Evolutionary conservation across 2,888 invertebrate genomes (phyloP).

Genomic region (Pteria penguin): DNA sequence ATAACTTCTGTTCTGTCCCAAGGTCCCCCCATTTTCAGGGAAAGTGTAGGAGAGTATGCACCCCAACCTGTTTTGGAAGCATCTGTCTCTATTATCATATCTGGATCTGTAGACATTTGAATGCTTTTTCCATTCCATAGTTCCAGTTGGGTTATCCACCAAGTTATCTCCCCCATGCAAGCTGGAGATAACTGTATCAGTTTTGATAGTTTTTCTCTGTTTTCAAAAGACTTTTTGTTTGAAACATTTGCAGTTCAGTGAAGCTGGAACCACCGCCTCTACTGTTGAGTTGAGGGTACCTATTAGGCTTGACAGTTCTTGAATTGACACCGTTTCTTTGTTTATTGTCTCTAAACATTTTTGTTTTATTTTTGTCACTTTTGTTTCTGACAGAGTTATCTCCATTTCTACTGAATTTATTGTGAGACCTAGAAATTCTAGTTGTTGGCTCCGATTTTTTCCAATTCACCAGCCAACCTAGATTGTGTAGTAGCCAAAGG

Average conservation of each 20-base stretch:
- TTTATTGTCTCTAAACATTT: not conserved
- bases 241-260: slow-evolving; percentile 7
- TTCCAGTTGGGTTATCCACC: slow-evolving; percentile 1
- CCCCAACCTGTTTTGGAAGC: not conserved
- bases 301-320: slow-evolving; percentile 11
- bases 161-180: slow-evolving; percentile 13
- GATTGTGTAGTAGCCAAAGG: slow-evolving; percentile 16
- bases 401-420: slow-evolving; percentile 19
- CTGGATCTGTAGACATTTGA: slow-evolving; percentile 2
- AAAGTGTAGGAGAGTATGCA: not conserved
- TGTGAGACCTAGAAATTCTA: slow-evolving; percentile 15
- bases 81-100: slow-evolving; percentile 3
- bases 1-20: slow-evolving; percentile 1
- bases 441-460: slow-evolving; percentile 12
- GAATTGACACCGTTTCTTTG: slow-evolving; percentile 7
- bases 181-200: too few species aligned
- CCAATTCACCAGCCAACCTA: slow-evolving; percentile 14
- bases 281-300: slow-evolving; percentile 2
- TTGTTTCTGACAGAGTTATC: not conserved
- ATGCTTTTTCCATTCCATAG: slow-evolving; percentile 11
- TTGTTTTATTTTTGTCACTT: slow-evolving; percentile 7
- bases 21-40: not conserved
- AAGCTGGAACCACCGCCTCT: slow-evolving; percentile 11
- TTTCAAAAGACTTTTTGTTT: slow-evolving; percentile 13
- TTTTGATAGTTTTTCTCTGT: slow-evolving; percentile 6